A percentile compares a stretch with the other conserved stretches of the same genome.
Conservation (phyloP, 2,797 vertebrate genomes). For the Anguilla marmorata region DNA sequence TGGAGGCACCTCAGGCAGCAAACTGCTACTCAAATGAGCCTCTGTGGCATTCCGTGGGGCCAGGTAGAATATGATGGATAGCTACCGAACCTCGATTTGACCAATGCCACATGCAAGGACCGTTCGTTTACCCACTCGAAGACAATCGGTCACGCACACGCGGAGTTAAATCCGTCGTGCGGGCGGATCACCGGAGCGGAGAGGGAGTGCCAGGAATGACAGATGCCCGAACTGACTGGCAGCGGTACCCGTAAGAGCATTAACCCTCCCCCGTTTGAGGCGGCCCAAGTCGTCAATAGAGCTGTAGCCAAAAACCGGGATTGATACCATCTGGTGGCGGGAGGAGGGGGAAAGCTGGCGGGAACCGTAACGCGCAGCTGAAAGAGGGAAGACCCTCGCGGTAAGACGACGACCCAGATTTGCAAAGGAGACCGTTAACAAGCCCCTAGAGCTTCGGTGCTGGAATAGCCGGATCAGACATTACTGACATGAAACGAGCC, state of each 20-base stretch:
- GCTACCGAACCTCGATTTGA: neutral
- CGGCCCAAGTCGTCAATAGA: slow-evolving; percentile 46
- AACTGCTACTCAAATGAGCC: too few species aligned
- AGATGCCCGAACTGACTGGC: slow-evolving; percentile 53
- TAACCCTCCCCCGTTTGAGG: slow-evolving; percentile 36
- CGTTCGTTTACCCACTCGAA: neutral
- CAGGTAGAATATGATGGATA: neutral
- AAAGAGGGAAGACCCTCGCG: slow-evolving; percentile 25
- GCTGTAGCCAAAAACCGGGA: slow-evolving; percentile 40
- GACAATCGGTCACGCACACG: too few species aligned
- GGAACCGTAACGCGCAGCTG: slow-evolving; percentile 19
- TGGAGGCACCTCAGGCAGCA: neutral
- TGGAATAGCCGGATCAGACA: slow-evolving; percentile 10
- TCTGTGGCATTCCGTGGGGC: neutral
- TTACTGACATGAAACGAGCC: slow-evolving; percentile 10
- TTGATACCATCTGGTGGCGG: slow-evolving; percentile 43
- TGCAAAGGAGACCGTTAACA: slow-evolving; percentile 46
- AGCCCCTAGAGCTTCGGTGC: slow-evolving; percentile 29
- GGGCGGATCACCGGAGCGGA: slow-evolving; percentile 42
- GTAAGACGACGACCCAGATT: slow-evolving; percentile 22
- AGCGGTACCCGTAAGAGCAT: slow-evolving; percentile 28
- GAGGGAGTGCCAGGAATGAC: slow-evolving; percentile 52
- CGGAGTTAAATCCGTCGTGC: neutral
- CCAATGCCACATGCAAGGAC: neutral
- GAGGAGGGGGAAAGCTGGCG: slow-evolving; percentile 38